A percentile compares a stretch with the other conserved stretches of the same genome.
phyloP scores from a whole-genome alignment of 2,113 vertebrate genomes.

The Xiphorhynchus elegans region DNA sequence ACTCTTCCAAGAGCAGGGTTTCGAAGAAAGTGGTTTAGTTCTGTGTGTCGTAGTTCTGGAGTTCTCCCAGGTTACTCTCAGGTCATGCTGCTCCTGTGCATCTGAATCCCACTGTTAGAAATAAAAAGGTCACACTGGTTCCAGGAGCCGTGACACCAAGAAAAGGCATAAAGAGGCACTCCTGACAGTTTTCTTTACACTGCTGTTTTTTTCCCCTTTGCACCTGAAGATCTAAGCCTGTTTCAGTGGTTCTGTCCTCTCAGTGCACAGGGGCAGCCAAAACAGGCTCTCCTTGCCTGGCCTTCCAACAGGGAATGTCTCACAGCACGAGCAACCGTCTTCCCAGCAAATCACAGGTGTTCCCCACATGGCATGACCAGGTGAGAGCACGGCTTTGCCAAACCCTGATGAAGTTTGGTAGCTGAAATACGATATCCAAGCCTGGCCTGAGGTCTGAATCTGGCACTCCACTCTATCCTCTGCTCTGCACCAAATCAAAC shows the following conservation, averaged over 20 bases:
- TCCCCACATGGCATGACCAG: not conserved
- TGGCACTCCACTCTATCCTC: not conserved
- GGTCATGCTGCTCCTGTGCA: not conserved
- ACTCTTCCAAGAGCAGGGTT: not conserved
- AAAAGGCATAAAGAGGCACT: not conserved
- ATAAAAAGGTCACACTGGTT: not conserved
- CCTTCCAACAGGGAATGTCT: not conserved
- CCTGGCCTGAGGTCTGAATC: constrained; percentile 46
- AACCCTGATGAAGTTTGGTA: constrained; percentile 24
- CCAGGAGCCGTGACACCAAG: accelerated
- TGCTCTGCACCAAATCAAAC: not conserved
- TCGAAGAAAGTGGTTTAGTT: not conserved
- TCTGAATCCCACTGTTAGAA: not conserved
- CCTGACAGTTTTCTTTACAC: not conserved
- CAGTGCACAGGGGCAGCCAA: not conserved
- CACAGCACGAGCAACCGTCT: not conserved
- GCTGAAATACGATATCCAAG: not conserved
- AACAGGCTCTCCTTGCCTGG: not conserved
- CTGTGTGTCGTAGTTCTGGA: not conserved
- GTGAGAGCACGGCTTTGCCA: constrained; percentile 5
- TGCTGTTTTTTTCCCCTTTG: not conserved
- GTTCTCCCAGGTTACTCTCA: not conserved
- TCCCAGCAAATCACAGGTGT: constrained; percentile 33
- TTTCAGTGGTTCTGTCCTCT: not conserved
- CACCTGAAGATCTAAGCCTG: not conserved